phyloP scores from a whole-genome alignment of 2,113 vertebrate species.

The Echinops telfairi region DNA sequence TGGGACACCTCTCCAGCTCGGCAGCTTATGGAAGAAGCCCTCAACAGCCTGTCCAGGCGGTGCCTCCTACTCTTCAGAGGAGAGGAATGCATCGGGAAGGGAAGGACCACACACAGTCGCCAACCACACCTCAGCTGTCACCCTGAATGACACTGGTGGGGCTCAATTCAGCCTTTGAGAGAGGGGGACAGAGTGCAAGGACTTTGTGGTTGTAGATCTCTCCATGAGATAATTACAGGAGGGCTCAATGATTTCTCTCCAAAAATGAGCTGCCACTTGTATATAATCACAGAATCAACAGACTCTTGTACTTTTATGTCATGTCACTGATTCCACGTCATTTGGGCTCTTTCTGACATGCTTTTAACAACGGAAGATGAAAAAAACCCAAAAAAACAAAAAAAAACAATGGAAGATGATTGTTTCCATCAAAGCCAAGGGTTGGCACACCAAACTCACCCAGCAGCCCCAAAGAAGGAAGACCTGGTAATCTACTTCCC shows the following conservation, averaged over 20 bases:
- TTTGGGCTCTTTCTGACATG: conserved; percentile 39
- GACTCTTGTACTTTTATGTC: conserved; percentile 29
- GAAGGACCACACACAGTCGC: conserved; percentile 57
- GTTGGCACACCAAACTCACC: neutral
- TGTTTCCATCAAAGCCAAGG: neutral
- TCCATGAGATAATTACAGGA: conserved; percentile 56
- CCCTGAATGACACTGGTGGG: conserved; percentile 63
- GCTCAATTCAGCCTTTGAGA: conserved; percentile 68
- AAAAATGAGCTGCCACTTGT: conserved; percentile 62
- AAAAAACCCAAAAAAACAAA: no score
- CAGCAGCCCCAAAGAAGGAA: neutral
- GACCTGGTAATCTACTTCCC: neutral
- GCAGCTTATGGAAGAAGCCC: neutral
- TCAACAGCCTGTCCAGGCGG: neutral
- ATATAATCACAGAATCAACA: conserved; percentile 56
- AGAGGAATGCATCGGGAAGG: conserved; percentile 62
- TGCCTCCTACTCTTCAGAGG: conserved; percentile 60
- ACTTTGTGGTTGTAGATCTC: neutral
- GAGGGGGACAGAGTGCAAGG: conserved; percentile 61
- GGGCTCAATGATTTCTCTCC: conserved; percentile 66
- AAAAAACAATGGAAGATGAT: conserved; percentile 9
- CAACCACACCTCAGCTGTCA: conserved; percentile 66
- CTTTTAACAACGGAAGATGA: conserved; percentile 45
- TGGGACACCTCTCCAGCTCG: neutral
- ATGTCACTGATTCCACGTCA: conserved; percentile 39